A percentile compares a stretch with the other conserved stretches of the same genome.
These are phyloP conservation scores for Acrocephalus kingi DNA, from an alignment of 2,113 vertebrate genomes.

Conservation along the genomic window DNA sequence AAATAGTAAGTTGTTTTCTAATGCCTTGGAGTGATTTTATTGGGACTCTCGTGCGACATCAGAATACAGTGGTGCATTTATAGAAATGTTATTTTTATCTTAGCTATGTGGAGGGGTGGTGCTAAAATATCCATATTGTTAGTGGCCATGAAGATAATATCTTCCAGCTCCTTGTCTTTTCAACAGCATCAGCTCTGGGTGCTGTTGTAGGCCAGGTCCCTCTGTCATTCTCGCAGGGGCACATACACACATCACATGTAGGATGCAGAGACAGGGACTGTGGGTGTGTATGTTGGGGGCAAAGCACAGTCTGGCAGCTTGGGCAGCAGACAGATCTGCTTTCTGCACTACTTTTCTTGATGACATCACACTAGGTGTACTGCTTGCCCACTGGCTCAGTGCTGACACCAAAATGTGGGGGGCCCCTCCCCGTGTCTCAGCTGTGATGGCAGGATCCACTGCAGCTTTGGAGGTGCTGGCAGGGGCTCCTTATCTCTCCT, in stretches of 20 bases:
- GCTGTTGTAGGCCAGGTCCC: neutral
- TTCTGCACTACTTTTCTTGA: neutral
- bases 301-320: neutral
- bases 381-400: neutral
- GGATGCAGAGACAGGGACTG: neutral
- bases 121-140: neutral
- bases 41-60: neutral
- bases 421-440: neutral
- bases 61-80: slow-evolving; percentile 23
- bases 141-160: neutral
- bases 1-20: slow-evolving; percentile 24
- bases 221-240: neutral
- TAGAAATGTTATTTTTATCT: slow-evolving; percentile 52
- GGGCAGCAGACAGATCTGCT: neutral
- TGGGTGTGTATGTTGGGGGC: neutral
- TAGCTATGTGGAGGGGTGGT: neutral
- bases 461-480: neutral
- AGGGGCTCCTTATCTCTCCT: neutral
- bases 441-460: neutral
- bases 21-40: slow-evolving; percentile 2
- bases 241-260: accelerated
- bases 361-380: neutral
- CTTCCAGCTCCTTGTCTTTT: neutral
- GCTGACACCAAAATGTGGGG: neutral
- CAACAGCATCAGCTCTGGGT: neutral